phyloP scores from a whole-genome alignment of 2,888 invertebrate species.

The Panzeria rudis region DNA sequence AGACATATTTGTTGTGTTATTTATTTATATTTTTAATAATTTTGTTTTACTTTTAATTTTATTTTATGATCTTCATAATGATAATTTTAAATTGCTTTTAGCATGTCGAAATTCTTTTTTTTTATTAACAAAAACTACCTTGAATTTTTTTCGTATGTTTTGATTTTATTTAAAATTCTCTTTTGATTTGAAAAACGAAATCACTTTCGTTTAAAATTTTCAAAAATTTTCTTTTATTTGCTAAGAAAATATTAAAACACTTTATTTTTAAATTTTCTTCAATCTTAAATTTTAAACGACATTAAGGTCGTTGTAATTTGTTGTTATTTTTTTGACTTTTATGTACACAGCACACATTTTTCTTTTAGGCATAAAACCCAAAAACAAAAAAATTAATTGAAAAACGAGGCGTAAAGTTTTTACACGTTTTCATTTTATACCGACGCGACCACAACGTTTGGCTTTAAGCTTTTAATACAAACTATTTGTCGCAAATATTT shows the following conservation, averaged over 20 bases:
- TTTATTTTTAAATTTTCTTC: slow-evolving; percentile 25
- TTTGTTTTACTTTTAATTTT: not conserved
- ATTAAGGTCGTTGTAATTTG: slow-evolving; percentile 64
- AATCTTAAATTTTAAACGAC: slow-evolving; percentile 57
- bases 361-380: slow-evolving; percentile 5
- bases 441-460: slow-evolving; percentile 68
- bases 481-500: slow-evolving; percentile 67
- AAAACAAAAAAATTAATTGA: slow-evolving; percentile 3
- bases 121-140: slow-evolving; percentile 39
- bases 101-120: slow-evolving; percentile 42
- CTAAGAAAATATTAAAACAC: slow-evolving; percentile 32
- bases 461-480: slow-evolving; percentile 65
- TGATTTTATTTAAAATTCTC: slow-evolving; percentile 30
- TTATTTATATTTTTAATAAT: slow-evolving; percentile 3
- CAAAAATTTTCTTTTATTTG: slow-evolving; percentile 12
- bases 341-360: slow-evolving; percentile 24
- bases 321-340: slow-evolving; percentile 16
- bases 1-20: slow-evolving; percentile 22
- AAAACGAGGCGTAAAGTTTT: slow-evolving; percentile 62
- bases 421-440: slow-evolving; percentile 48
- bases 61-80: slow-evolving; percentile 27
- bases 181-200: slow-evolving; percentile 34
- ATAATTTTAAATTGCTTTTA: slow-evolving; percentile 54
- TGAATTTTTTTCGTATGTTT: slow-evolving; percentile 33
- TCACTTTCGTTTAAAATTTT: slow-evolving; percentile 53